Percentiles rank a stretch among this genome's conserved stretches.
phyloP scores from a whole-genome alignment of 2,113 vertebrate species.

The Arothron firmamentum region DNA sequence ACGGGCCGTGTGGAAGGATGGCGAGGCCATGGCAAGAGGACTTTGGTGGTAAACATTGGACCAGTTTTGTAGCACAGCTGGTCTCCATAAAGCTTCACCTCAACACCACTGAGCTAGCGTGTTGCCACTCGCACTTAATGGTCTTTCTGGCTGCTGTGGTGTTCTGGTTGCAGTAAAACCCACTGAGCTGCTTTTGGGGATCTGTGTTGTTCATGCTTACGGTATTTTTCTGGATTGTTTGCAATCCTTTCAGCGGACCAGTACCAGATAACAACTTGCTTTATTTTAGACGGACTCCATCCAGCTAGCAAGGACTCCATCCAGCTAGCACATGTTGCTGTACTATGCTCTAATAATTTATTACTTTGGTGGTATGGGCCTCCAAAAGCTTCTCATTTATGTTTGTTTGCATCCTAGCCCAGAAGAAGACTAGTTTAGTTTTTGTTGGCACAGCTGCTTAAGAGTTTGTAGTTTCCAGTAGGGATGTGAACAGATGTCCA shows the following conservation, averaged over 20 bases:
- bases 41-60: constrained; percentile 59
- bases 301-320: too few species aligned
- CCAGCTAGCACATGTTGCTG: constrained; percentile 35
- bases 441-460: constrained; percentile 29
- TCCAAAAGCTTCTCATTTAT: constrained; percentile 35
- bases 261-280: constrained; percentile 9
- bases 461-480: constrained; percentile 33
- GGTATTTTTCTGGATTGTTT: constrained; percentile 14
- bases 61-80: constrained; percentile 39
- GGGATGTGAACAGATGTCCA: constrained; percentile 36
- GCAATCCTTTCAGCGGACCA: too few species aligned
- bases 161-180: constrained; percentile 29
- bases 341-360: constrained; percentile 30
- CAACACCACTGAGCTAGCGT: constrained; percentile 30
- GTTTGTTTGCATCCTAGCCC: constrained; percentile 51
- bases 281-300: neutral
- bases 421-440: constrained; percentile 50
- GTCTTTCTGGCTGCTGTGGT: constrained; percentile 8
- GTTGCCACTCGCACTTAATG: constrained; percentile 17
- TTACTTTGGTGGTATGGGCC: constrained; percentile 18
- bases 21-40: constrained; percentile 3
- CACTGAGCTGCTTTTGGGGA: constrained; percentile 5
- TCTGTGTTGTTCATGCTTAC: constrained; percentile 1
- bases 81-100: constrained; percentile 1
- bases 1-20: too few species aligned